A percentile compares a stretch with the other conserved stretches of the same genome.
Conservation (phyloP, 2,888 invertebrate species). For the Oasisia sp. region DNA sequence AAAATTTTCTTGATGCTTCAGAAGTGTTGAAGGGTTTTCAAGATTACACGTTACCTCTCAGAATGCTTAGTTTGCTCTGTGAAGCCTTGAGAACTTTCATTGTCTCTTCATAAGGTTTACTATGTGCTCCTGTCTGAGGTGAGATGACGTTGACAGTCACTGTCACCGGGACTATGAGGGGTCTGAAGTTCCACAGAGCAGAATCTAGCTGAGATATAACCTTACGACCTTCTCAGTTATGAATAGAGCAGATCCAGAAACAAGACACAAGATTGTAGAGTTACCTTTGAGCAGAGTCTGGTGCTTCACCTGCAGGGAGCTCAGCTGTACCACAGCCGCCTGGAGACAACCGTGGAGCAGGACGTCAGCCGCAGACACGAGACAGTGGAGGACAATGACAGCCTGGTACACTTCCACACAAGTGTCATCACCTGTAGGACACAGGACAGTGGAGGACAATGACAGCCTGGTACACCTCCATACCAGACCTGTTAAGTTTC, state of each 20-base stretch:
- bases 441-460: neutral
- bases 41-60: neutral
- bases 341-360: slow-evolving; percentile 47
- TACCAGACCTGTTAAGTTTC: neutral
- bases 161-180: too few relatives aligned
- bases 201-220: too few relatives aligned
- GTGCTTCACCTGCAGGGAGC: slow-evolving; percentile 47
- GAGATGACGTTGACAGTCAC: too few relatives aligned
- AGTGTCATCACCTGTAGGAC: neutral
- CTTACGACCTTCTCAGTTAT: too few relatives aligned
- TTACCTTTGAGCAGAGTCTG: slow-evolving; percentile 41
- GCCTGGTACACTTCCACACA: neutral
- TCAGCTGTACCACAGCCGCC: slow-evolving; percentile 47
- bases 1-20: neutral
- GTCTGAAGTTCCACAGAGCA: too few relatives aligned
- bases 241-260: too few relatives aligned
- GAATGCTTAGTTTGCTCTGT: too few relatives aligned
- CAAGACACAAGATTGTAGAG: too few relatives aligned
- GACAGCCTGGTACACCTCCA: neutral
- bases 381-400: slow-evolving; percentile 38
- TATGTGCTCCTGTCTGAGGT: too few relatives aligned
- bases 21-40: neutral
- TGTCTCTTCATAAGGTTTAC: too few relatives aligned
- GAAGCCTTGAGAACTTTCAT: too few relatives aligned
- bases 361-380: slow-evolving; percentile 44